Evolutionary conservation across 1,140 invertebrate species (phyloP).

Genomic region (Eufriesea mexicana): DNA sequence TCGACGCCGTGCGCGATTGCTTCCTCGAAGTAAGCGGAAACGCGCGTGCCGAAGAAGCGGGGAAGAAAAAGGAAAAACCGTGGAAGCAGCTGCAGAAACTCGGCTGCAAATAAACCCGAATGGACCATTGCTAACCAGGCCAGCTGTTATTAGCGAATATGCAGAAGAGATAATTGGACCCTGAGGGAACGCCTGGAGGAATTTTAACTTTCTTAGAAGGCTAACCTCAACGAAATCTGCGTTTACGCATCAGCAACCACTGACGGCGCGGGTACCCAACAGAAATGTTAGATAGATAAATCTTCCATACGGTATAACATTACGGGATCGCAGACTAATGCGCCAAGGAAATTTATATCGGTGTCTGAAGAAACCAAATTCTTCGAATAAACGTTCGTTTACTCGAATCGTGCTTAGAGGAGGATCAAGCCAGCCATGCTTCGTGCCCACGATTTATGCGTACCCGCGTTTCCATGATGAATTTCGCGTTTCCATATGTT

Average conservation of each 20-base stretch:
- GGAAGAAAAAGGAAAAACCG: neutral
- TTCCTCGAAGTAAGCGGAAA: neutral
- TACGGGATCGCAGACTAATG: slow-evolving; percentile 27
- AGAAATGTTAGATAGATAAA: slow-evolving; percentile 50
- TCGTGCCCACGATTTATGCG: too few species aligned
- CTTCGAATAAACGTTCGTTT: slow-evolving; percentile 2
- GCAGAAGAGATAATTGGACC: slow-evolving; percentile 70
- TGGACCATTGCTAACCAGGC: slow-evolving; percentile 28
- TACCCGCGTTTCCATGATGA: neutral
- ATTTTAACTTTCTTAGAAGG: slow-evolving; percentile 30
- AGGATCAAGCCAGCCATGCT: too few species aligned
- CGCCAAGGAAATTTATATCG: slow-evolving; percentile 28
- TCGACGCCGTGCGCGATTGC: too few species aligned
- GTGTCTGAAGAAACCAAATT: neutral
- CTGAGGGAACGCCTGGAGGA: slow-evolving; percentile 42
- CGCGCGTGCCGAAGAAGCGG: too few species aligned
- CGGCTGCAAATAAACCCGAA: slow-evolving; percentile 21
- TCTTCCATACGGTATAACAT: slow-evolving; percentile 13
- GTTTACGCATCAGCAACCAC: slow-evolving; percentile 45
- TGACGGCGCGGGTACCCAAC: neutral
- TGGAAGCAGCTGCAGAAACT: slow-evolving; percentile 33
- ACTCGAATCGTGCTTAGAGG: too few species aligned
- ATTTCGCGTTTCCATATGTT: neutral
- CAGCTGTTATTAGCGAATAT: slow-evolving; percentile 66
- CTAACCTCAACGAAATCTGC: slow-evolving; percentile 39